Evolutionary conservation across 1,140 invertebrate genomes (phyloP).

Genomic region (Geopemphigus sp.): DNA sequence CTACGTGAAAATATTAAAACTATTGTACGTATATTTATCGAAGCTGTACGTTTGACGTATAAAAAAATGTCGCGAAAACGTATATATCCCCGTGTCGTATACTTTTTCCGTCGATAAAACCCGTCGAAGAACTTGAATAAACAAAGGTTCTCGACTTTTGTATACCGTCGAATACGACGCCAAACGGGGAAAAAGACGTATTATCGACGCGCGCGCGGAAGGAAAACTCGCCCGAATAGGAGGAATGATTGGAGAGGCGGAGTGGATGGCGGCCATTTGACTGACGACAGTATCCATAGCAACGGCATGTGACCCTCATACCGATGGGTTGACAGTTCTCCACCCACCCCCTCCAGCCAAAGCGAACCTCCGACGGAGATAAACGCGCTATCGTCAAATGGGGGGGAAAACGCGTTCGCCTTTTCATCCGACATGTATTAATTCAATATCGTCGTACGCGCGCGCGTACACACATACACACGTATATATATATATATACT

Average conservation of each 20-base stretch:
- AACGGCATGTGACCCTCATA: conserved; percentile 43
- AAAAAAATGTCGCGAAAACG: too few species aligned
- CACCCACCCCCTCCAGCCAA: conserved; percentile 29
- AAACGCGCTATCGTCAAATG: conserved; percentile 16
- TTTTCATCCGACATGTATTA: conserved; percentile 3
- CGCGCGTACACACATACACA: background rate
- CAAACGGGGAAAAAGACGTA: conserved; percentile 18
- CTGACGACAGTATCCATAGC: conserved; percentile 38
- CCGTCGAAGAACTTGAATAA: background rate
- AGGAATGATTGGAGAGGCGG: conserved; percentile 35
- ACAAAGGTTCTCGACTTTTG: background rate
- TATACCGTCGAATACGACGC: background rate
- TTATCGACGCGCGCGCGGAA: background rate
- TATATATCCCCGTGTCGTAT: background rate
- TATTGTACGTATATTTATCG: too few species aligned
- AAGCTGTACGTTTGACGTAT: too few species aligned
- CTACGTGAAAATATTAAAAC: too few species aligned
- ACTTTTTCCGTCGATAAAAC: conserved; percentile 1
- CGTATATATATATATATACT: background rate
- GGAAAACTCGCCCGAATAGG: conserved; percentile 4
- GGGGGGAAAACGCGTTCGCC: background rate
- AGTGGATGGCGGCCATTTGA: conserved; percentile 46
- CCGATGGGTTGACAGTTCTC: conserved; percentile 41
- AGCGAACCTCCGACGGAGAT: conserved; percentile 16
- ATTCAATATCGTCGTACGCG: conserved; percentile 10